Conservation (phyloP, 2,797 vertebrate genomes). For the Enteromius unitaeniatus region DNA sequence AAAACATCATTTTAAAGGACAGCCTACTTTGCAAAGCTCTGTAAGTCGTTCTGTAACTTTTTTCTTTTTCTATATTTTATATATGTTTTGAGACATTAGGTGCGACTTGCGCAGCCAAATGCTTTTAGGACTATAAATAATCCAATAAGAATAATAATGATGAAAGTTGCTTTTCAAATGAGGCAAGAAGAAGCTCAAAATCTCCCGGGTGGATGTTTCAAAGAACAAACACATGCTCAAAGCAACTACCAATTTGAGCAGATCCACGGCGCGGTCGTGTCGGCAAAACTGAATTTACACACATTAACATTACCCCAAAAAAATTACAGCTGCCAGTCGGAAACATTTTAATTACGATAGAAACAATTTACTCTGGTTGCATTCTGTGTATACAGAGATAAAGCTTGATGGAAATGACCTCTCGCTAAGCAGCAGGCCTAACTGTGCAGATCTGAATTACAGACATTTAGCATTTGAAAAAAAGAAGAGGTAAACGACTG, state of each 20-base stretch:
- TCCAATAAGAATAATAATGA: background rate
- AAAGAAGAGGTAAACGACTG: background rate
- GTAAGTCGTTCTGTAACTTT: background rate
- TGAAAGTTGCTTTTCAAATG: background rate
- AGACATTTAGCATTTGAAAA: background rate
- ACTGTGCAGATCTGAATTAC: slow-evolving; percentile 4
- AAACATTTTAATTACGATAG: background rate
- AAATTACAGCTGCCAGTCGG: background rate
- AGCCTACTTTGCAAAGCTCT: too few relatives aligned
- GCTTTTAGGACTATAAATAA: slow-evolving; percentile 3
- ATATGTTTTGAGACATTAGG: background rate
- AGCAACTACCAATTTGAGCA: background rate
- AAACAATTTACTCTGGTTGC: background rate
- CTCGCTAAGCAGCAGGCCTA: background rate
- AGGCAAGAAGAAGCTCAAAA: background rate
- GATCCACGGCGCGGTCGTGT: background rate
- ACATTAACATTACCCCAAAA: background rate
- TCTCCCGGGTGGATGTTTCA: background rate
- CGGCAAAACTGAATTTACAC: background rate
- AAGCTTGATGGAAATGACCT: background rate
- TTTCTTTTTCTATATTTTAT: too few relatives aligned
- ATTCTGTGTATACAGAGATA: background rate
- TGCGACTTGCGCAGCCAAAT: background rate
- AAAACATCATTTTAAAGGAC: background rate
- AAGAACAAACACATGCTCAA: slow-evolving; percentile 9